Evolutionary conservation across 2,797 vertebrate genomes (phyloP).

Genomic region (Malacoctenus gilli): DNA sequence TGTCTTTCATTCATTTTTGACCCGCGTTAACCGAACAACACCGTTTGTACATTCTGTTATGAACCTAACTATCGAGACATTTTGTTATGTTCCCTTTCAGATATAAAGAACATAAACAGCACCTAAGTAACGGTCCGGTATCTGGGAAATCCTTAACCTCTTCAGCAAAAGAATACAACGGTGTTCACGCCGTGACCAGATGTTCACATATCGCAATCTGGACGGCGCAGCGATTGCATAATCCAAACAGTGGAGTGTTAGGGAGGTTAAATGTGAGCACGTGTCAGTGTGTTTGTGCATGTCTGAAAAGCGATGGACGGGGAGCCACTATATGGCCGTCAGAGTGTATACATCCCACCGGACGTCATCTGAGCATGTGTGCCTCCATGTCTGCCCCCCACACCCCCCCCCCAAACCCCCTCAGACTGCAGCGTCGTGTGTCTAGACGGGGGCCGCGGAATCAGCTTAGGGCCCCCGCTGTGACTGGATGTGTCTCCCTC

Average conservation of each 20-base stretch:
- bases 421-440: conserved; percentile 42
- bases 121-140: conserved; percentile 36
- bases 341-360: conserved; percentile 2
- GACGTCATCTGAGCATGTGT: not conserved
- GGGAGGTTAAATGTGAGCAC: conserved; percentile 25
- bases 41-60: conserved; percentile 50
- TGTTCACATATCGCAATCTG: conserved; percentile 57
- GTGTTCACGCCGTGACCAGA: conserved; percentile 72
- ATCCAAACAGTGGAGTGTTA: conserved; percentile 33
- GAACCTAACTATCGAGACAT: conserved; percentile 36
- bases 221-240: conserved; percentile 56
- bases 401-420: no score
- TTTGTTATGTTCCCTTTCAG: conserved; percentile 71
- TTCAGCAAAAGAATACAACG: conserved; percentile 50
- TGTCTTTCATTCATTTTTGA: conserved; percentile 46
- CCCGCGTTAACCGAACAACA: conserved; percentile 50
- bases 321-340: not conserved
- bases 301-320: not conserved
- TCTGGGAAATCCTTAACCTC: conserved; percentile 58
- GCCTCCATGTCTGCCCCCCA: conserved; percentile 32
- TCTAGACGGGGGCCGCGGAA: conserved; percentile 69
- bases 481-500: conserved; percentile 68
- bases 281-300: not conserved
- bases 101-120: conserved; percentile 79
- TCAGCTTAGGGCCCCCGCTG: conserved; percentile 71